Base-by-base conservation (phyloP, 2,797 vertebrate species). In the Cygnus olor region DNA sequence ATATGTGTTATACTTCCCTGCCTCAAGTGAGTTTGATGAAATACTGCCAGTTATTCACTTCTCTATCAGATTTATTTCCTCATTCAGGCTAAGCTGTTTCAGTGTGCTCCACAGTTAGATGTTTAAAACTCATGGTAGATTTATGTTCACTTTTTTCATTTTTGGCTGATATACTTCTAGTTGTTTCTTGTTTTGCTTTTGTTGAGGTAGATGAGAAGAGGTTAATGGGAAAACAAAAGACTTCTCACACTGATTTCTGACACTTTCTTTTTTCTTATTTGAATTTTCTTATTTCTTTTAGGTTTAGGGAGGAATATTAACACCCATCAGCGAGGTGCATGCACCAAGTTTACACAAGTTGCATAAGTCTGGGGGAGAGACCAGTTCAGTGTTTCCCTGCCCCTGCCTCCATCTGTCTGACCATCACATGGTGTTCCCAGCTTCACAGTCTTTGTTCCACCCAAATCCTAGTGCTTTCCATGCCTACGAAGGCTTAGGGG, bases 341-440 rank as follows among this genome's bases (percentile, higher is more conserved):
- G 16, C 28, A 25, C 17, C 14, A 32, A 76, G 25, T 65, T 61
- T 28, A 21, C 24, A 16, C 14, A 49, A 40, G 63, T 32, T 81
- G 14, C 5, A 6, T 65, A 36, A 65, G 61, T 30, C 3, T 3
- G 21, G 54, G 45, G 22, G 13, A 83, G 40, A 53, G 16, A 38
- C 15, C 12, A 40, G 11, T 47, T 74, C 61, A 47, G 11, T 17
- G 16, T 68, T 60, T 77, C 11, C 18, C 27, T 80, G 49, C 11
- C 25, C 6, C 20, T 21, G 5, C 10, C 30, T 83, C 17, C 30
- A 10, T 56, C 27, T 44, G 9, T 47, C 68, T 42, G 15, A 22
- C 4, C 38, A 1, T 15, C 28, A 15, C 1, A 0, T 32, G 0
- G 5, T 64, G n/a, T 51, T 9, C 40, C 12, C 24, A 71, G 14